Conservation (phyloP, 1,140 invertebrate genomes). For the Lineus longissimus region DNA sequence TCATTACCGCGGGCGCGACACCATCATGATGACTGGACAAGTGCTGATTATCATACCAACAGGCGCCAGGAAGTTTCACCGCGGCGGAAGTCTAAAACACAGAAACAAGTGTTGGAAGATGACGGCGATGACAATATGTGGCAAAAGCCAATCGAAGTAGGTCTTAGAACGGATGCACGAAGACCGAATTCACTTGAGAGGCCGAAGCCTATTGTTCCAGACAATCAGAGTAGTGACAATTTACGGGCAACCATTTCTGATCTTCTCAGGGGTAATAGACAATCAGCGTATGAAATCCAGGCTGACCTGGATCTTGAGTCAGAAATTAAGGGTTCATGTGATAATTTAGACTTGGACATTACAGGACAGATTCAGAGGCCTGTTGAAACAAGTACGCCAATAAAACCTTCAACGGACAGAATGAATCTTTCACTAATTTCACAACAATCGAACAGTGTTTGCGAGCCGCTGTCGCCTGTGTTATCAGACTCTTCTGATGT, state of each 20-base stretch:
- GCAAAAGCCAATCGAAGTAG: no score
- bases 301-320: neutral
- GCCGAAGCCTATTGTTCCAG: no score
- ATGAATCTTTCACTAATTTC: no score
- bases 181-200: no score
- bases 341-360: no score
- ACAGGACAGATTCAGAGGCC: no score
- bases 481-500: neutral
- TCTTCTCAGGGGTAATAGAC: neutral
- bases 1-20: constrained; percentile 2
- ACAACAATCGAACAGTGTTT: neutral
- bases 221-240: neutral
- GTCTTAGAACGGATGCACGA: no score
- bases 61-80: neutral
- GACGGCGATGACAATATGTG: no score
- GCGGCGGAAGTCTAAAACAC: neutral
- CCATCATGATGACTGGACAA: neutral
- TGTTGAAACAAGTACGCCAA: no score
- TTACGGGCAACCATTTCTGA: neutral
- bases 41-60: constrained; percentile 1
- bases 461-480: neutral
- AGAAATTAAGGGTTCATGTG: no score
- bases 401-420: no score
- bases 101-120: neutral
- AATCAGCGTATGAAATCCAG: constrained; percentile 1